Base-by-base conservation (phyloP, 2,113 vertebrate species). In the Calcarius ornatus region DNA sequence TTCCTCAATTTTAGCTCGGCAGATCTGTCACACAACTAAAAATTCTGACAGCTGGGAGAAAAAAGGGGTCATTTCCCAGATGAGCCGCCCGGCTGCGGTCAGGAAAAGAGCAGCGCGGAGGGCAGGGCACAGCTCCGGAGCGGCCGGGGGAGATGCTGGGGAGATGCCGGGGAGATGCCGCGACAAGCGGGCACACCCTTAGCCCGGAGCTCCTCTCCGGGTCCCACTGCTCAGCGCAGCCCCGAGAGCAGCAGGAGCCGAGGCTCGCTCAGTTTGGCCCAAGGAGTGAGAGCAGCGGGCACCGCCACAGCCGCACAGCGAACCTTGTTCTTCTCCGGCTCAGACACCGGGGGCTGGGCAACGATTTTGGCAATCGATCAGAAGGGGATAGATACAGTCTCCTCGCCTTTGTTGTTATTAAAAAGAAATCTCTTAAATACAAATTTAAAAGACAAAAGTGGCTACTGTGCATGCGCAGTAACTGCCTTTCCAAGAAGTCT, bases 401-500 rank as follows among this genome's bases (percentile, higher is more conserved):
- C 92, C 96, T 97, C 56, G 78, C 90, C 91, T 95, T 92, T 96
- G 97, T 92, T 97, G 80, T 80, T 89, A 82, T 76, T 86, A 95
- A 95, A 96, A 97, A 90, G 84, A 85, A 91, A 73, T 53, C 76
- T 79, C 95, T 96, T 95, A 95, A 97, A 97, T 86, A 96, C 16
- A 81, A 86, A 92, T 95, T 96, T 77, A 92, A 92, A 96, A 97
- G 96, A 98, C 57, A 89, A 85, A 97, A 95, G 94, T 97, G 94
- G 96, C 95, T 93, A 96, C 97, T 96, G 95, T 97, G 97, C 94
- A 97, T 97, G 97, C 86, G 93, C 96, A 97, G 97, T 96, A 97
- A 97, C 92, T 97, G 97, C 96, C 93, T 97, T 95, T 90, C 88
- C 91, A 96, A 97, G 94, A 97, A 97, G 94, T 94, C 95, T 95